Evolutionary conservation across 2,888 invertebrate species (phyloP).

Genomic region (Campoplex nolae): DNA sequence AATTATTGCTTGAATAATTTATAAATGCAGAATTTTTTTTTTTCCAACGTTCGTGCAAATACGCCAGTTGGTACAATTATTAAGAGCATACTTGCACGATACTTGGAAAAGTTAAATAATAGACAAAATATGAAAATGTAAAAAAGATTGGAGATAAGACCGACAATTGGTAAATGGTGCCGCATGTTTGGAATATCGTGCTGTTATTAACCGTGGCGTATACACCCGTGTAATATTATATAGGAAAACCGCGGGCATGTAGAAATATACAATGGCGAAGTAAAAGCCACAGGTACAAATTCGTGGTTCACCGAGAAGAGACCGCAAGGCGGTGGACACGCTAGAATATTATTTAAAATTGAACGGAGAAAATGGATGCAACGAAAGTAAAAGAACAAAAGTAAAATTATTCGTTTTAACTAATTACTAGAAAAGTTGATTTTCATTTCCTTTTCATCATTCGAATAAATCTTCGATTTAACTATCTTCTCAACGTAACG

Average conservation of each 20-base stretch:
- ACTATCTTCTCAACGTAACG: not conserved
- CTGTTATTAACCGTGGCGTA: slow-evolving; percentile 19
- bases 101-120: slow-evolving; percentile 8
- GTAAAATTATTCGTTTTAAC: not conserved
- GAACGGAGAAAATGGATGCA: slow-evolving; percentile 1
- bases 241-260: slow-evolving; percentile 50
- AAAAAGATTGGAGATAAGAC: not conserved
- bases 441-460: not conserved
- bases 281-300: slow-evolving; percentile 55
- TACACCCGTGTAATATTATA: slow-evolving; percentile 10
- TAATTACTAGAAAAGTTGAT: not conserved
- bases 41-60: no score
- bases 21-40: not conserved
- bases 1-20: not conserved
- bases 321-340: not conserved
- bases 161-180: slow-evolving; percentile 40
- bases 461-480: not conserved
- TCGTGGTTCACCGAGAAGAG: slow-evolving; percentile 37
- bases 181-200: slow-evolving; percentile 35
- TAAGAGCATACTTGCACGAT: slow-evolving; percentile 18
- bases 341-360: slow-evolving; percentile 9
- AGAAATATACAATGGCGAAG: slow-evolving; percentile 51
- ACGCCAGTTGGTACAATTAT: slow-evolving; percentile 29
- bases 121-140: not conserved
- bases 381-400: not conserved